Evolutionary conservation across 2,888 invertebrate species (phyloP), one percentile per base, ranked within the genome.

Genomic region (Sisyra nigra): DNA sequence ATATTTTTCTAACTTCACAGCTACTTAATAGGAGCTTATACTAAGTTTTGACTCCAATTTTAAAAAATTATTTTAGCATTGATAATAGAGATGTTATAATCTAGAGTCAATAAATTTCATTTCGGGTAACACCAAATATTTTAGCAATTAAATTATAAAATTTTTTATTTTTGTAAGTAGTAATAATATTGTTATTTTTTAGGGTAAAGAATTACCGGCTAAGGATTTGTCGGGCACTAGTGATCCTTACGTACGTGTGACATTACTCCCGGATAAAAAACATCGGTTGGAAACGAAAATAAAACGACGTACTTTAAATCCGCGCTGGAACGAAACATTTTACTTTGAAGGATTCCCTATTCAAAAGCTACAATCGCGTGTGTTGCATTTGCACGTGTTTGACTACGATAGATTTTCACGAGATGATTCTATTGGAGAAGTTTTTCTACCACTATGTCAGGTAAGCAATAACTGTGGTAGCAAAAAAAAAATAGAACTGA

Each of bases 301-400:
- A 57, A 91, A 91, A 61, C 67, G 91, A 47, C 74, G 89, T 48
- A 91, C 91, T 13, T 67, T 91, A 42, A 91, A 91, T 66, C 91
- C 91, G 0, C 68, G 88, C 52, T 91, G 91, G 91, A 91, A 91
- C 62, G 91, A 91, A 62, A 91, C 91, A 18, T 87, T 91, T 61
- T 91, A 91, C 62, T 91, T 91, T 58, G 91, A 91, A 67, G 91
- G 91, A 46, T 92, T 89, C 58, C 89, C 91, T 15, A 87, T 89
- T 53, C 89, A 91, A 66, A 92, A 92, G 64, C 68, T 92, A 45
- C 89, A 91, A 59, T 88, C 86, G 52, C 75, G 91, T 60, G 89
- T 91, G 24, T 71, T 92, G 24, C 91, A 92, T 61, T 74, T 92
- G 41, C 91, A 92, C 65, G 91, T 92, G 42, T 91, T 91, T 62